A percentile compares a stretch with the other conserved stretches of the same genome.
Evolutionary conservation across 2,113 vertebrate species (phyloP).

Genomic region (Hippolais icterina): DNA sequence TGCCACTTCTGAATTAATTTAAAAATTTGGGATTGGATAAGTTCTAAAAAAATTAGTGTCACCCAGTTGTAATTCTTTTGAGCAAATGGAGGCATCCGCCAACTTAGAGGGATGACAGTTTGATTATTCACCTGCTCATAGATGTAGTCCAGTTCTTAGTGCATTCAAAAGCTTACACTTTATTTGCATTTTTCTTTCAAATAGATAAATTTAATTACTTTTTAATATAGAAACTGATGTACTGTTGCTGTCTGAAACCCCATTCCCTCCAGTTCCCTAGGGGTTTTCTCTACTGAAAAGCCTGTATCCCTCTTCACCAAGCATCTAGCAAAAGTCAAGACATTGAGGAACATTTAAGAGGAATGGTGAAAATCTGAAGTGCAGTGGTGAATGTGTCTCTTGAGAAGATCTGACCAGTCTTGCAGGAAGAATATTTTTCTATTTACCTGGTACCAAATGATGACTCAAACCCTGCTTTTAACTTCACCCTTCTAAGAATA

Average conservation of each 20-base stretch:
- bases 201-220: not conserved
- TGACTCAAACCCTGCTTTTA: not conserved
- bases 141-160: not conserved
- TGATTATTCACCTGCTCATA: not conserved
- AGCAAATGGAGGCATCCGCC: not conserved
- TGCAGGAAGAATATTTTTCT: not conserved
- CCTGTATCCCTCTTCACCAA: not conserved
- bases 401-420: not conserved
- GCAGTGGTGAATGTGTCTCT: not conserved
- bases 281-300: not conserved
- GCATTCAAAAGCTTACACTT: not conserved
- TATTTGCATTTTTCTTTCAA: not conserved
- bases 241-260: not conserved
- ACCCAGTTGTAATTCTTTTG: not conserved
- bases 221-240: not conserved
- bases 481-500: not conserved
- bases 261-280: not conserved
- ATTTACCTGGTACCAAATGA: not conserved
- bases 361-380: not conserved
- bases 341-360: not conserved
- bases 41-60: not conserved
- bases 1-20: not conserved
- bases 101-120: not conserved
- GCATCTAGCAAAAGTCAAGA: not conserved
- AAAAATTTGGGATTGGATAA: not conserved